phyloP scores from a whole-genome alignment of 2,113 vertebrate species.

The Rhynchomys soricoides region DNA sequence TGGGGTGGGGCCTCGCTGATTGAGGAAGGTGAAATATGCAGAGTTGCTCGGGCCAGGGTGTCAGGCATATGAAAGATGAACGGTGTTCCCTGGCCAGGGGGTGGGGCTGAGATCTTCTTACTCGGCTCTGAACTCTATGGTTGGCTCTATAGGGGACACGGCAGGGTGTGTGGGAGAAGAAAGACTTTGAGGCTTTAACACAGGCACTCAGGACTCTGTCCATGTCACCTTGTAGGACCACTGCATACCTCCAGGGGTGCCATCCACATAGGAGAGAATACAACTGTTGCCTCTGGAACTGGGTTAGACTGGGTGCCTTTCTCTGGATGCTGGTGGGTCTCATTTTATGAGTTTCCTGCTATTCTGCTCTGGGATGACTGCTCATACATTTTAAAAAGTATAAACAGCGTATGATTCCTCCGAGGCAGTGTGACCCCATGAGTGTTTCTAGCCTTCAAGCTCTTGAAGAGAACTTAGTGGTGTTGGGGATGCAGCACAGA shows the following conservation, averaged over 20 bases:
- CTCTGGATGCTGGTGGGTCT: neutral
- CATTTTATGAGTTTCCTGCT: slow-evolving; percentile 9
- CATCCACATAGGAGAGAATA: neutral
- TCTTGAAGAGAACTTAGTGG: neutral
- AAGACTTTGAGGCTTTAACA: neutral
- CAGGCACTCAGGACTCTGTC: neutral
- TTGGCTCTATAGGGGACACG: neutral
- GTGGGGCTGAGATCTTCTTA: neutral
- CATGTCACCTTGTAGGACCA: too few species aligned
- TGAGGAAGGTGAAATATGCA: neutral
- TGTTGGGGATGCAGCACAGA: neutral
- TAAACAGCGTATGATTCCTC: neutral
- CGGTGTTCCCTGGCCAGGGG: neutral
- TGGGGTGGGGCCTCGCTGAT: neutral
- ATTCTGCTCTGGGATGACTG: neutral
- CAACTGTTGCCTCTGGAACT: neutral
- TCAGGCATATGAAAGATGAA: neutral
- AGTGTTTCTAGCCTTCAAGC: neutral
- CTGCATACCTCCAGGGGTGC: neutral
- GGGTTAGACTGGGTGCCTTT: neutral
- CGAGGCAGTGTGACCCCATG: neutral
- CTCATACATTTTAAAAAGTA: neutral
- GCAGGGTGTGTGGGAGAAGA: neutral
- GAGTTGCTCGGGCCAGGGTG: neutral
- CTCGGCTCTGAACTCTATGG: neutral